phyloP scores from a whole-genome alignment of 2,888 invertebrate species.

The Xanthorhoe designata region DNA sequence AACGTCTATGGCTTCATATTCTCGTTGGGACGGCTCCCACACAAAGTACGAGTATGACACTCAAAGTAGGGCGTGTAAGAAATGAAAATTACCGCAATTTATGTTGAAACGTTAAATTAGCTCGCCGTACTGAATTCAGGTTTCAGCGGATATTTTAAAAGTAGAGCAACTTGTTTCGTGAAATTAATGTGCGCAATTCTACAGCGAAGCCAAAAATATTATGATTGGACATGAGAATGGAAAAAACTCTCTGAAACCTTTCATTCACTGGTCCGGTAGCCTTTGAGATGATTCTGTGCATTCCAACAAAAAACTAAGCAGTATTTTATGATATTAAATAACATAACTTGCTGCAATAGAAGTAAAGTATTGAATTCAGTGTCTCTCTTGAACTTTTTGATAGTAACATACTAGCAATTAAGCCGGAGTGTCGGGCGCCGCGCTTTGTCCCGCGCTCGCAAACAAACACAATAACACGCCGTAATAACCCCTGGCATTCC shows the following conservation, averaged over 20 bases:
- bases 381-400: conserved; percentile 1
- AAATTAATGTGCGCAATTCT: conserved; percentile 4
- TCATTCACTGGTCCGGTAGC: neutral
- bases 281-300: neutral
- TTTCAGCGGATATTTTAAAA: conserved; percentile 2
- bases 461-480: conserved; percentile 29
- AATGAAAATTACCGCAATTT: conserved; percentile 9
- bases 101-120: conserved; percentile 2
- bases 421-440: conserved; percentile 19
- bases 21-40: neutral
- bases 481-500: conserved; percentile 30
- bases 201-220: conserved; percentile 1
- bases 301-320: neutral
- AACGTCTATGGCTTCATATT: conserved; percentile 15
- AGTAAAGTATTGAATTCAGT: neutral
- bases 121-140: conserved; percentile 6
- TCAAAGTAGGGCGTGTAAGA: neutral
- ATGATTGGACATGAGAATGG: neutral
- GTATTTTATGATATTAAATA: neutral
- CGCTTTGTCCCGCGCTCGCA: conserved; percentile 22
- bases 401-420: conserved; percentile 23
- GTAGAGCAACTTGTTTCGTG: neutral
- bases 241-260: neutral
- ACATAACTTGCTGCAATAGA: neutral
- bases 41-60: neutral